Evolutionary conservation across 2,888 invertebrate genomes (phyloP), one percentile per base, ranked within the genome.

Genomic region (Lithosia quadra): DNA sequence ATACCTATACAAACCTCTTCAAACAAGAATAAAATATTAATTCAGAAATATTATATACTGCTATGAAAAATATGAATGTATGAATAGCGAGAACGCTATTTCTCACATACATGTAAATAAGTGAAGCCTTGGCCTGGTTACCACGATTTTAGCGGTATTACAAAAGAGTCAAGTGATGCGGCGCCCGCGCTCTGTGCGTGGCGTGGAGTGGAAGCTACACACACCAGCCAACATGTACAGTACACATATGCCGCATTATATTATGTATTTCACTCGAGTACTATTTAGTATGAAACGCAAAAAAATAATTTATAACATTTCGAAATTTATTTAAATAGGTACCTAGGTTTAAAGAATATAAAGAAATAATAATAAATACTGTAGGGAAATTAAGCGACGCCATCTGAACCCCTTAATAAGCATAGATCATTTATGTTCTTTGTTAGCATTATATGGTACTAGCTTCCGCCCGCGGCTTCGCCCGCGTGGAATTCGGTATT

Each of bases 81-180:
- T 83, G 79, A 82, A 81, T 81, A 84, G 81, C 85, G 84, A 86
- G 86, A 92, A 90, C 85, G 87, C 85, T 91, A 92, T 92, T 94
- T 93, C 93, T 93, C 94, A 93, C 91, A 92, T 92, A 90, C 90
- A 91, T 93, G 93, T 93, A 93, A 94, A 94, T 93, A 92, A 92
- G 87, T 79, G 80, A 76, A 86, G 89, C 94, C 94, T 94, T 94
- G 94, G 92, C 94, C 93, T 89, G 89, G 90, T 94, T 94, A 91
- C 94, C 93, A 94, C 94, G 91, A 93, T 92, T 93, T 94, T 93
- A 94, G 93, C 92, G 88, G 88, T 90, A 90, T 94, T 94, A 92
- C 94, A 90, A 94, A 92, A 94, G 89, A 88, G 84, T 85, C 84
- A 87, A 89, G 85, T 89, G 92, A 92, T 91, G 92, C 88, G 88